These are phyloP conservation scores for Anaspis maculata DNA, from an alignment of 2,888 invertebrate species.

Conservation along the genomic window DNA sequence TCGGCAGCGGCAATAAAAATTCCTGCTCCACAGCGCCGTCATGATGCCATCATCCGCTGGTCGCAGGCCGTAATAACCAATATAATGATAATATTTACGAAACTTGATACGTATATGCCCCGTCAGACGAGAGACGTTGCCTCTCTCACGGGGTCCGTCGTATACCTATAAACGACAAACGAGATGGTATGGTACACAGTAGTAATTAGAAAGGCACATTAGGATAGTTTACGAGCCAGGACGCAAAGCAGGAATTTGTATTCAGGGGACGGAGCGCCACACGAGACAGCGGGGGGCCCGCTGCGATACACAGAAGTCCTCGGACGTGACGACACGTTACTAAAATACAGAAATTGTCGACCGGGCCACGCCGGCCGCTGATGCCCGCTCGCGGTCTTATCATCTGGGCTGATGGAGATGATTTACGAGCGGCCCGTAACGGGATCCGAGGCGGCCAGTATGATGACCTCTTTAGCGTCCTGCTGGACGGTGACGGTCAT, in stretches of 20 bases:
- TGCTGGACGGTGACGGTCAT: no score
- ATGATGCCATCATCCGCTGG: no score
- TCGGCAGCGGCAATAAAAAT: no score
- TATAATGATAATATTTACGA: no score
- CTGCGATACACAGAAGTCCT: slow-evolving; percentile 32
- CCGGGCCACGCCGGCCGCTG: no score
- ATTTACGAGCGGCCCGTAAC: slow-evolving; percentile 4
- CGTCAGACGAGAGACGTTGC: no score
- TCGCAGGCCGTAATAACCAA: no score
- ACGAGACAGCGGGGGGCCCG: slow-evolving; percentile 28
- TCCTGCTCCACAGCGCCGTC: no score
- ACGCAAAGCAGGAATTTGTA: slow-evolving; percentile 31
- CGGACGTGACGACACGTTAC: slow-evolving; percentile 38
- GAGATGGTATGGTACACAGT: slow-evolving; percentile 18
- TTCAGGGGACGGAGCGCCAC: slow-evolving; percentile 31
- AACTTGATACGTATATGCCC: no score
- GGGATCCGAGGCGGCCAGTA: slow-evolving; percentile 3
- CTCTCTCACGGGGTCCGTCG: no score
- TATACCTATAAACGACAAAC: no score
- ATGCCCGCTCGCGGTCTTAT: slow-evolving; percentile 6
- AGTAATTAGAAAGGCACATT: slow-evolving; percentile 37
- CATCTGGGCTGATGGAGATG: not conserved
- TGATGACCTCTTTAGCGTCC: no score
- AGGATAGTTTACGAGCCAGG: slow-evolving; percentile 28
- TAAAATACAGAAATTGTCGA: slow-evolving; percentile 31